Conservation (phyloP, 2,113 vertebrate species). For the Anguilla rostrata region DNA sequence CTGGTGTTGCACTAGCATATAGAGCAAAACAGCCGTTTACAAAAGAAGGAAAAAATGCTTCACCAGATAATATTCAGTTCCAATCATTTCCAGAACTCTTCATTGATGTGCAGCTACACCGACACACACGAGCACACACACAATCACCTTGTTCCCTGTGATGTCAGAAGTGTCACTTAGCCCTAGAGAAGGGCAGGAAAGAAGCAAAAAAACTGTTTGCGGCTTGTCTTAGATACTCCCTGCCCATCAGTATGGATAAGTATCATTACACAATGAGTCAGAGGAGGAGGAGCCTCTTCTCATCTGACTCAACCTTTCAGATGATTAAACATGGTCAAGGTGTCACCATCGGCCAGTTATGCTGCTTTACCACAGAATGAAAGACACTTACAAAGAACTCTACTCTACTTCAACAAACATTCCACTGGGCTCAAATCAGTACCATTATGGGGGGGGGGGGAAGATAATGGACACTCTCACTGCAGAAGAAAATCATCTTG, state of each 20-base stretch:
- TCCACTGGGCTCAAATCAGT: neutral
- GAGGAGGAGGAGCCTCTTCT: neutral
- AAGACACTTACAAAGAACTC: neutral
- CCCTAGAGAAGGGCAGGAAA: too few relatives aligned
- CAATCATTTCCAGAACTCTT: too few relatives aligned
- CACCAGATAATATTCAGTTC: too few relatives aligned
- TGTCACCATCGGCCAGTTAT: neutral
- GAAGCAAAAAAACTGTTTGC: neutral
- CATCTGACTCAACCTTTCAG: constrained; percentile 5
- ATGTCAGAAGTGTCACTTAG: too few relatives aligned
- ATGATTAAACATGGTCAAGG: neutral
- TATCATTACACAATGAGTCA: constrained; percentile 11
- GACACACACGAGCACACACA: too few relatives aligned
- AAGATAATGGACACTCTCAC: constrained; percentile 24
- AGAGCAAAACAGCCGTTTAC: neutral
- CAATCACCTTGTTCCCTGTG: too few relatives aligned
- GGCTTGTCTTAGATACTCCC: neutral
- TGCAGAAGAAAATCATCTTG: neutral
- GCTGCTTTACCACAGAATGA: neutral
- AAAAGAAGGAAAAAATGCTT: too few relatives aligned
- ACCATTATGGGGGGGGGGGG: neutral
- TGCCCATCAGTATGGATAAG: neutral
- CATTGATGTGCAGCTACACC: too few relatives aligned
- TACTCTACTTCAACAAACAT: neutral
- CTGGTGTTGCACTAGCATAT: neutral